These are phyloP conservation scores for Typhlichthys eigenmanni DNA, from an alignment of 2,797 vertebrate genomes.

Conservation along the genomic window DNA sequence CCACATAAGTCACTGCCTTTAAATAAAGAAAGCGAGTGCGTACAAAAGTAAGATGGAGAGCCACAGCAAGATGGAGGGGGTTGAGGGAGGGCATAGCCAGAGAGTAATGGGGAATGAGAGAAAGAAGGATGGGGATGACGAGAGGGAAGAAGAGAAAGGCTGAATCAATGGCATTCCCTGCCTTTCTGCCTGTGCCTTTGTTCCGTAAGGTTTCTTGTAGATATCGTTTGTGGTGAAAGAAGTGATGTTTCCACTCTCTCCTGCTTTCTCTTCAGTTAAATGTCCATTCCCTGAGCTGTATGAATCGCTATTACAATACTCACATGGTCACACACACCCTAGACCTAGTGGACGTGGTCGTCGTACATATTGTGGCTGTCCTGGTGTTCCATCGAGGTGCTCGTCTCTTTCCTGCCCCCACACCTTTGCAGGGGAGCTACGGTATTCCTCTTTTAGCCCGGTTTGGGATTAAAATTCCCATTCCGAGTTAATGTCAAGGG, in stretches of 20 bases:
- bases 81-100: background rate
- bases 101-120: constrained; percentile 11
- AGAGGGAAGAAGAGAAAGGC: constrained; percentile 20
- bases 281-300: background rate
- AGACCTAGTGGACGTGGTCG: no score
- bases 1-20: constrained; percentile 56
- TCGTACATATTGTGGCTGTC: no score
- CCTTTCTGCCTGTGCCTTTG: constrained; percentile 34
- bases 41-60: background rate
- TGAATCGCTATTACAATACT: background rate
- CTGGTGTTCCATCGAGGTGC: background rate
- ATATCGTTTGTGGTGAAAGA: constrained; percentile 17
- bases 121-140: constrained; percentile 5
- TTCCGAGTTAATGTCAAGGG: background rate
- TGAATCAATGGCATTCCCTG: constrained; percentile 44
- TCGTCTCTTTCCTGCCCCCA: background rate
- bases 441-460: background rate
- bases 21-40: constrained; percentile 34
- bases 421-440: no score
- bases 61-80: background rate
- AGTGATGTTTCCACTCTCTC: constrained; percentile 15
- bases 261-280: constrained; percentile 6
- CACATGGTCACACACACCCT: background rate
- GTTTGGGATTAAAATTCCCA: background rate
- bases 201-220: constrained; percentile 31